These are phyloP conservation scores for Centruroides sculpturatus DNA, from an alignment of 1,140 invertebrate genomes.

Conservation along the genomic window DNA sequence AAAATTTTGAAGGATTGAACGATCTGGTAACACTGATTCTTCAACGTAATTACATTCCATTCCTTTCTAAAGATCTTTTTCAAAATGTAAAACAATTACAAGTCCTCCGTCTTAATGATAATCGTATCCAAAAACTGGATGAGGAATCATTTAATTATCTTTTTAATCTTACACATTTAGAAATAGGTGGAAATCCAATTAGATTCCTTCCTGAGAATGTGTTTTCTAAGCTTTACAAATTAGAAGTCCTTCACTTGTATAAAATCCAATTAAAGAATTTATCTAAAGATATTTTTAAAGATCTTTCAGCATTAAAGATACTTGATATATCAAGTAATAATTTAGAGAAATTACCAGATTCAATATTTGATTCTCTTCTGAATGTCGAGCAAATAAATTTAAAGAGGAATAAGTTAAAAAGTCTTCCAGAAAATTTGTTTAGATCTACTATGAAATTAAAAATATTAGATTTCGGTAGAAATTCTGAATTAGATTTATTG, in stretches of 20 bases:
- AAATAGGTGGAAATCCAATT: constrained; percentile 4
- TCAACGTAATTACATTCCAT: too few species aligned
- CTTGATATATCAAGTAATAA: constrained; percentile 20
- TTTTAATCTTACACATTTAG: background rate
- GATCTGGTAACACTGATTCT: too few species aligned
- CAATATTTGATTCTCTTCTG: constrained; percentile 11
- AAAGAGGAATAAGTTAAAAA: constrained; percentile 12
- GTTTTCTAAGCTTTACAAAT: background rate
- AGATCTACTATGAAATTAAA: constrained; percentile 5
- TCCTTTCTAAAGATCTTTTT: background rate
- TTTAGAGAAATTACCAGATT: constrained; percentile 6
- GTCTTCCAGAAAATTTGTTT: constrained; percentile 15
- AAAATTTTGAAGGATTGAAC: too few species aligned
- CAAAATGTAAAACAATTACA: constrained; percentile 1
- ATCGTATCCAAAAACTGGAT: constrained; percentile 4
- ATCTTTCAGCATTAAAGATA: constrained; percentile 14
- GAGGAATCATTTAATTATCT: constrained; percentile 5
- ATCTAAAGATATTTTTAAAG: constrained; percentile 7
- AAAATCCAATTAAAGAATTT: constrained; percentile 7
- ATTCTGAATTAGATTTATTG: constrained; percentile 12
- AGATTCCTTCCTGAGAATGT: constrained; percentile 3
- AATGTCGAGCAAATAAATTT: constrained; percentile 13
- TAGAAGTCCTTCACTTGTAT: constrained; percentile 9
- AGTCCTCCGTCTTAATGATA: background rate
- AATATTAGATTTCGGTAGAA: constrained; percentile 17